phyloP scores from a whole-genome alignment of 2,888 invertebrate genomes.

The Pardosa pseudoannulata region DNA sequence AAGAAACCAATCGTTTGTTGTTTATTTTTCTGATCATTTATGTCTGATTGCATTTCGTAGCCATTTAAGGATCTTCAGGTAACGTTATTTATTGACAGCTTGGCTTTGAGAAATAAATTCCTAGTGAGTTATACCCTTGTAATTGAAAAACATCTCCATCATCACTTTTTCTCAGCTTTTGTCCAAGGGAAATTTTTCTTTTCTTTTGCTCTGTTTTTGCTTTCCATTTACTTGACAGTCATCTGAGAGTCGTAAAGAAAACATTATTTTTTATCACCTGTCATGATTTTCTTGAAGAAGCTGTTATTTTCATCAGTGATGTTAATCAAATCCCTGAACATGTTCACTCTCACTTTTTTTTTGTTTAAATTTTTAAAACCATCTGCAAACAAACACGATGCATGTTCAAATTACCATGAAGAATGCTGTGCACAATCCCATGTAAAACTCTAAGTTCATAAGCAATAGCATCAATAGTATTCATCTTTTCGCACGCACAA shows the following conservation, averaged over 20 bases:
- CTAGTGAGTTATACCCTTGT: not conserved
- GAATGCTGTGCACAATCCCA: conserved; percentile 8
- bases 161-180: conserved; percentile 12
- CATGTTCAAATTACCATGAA: not conserved
- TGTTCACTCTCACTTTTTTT: conserved; percentile 22
- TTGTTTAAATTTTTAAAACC: conserved; percentile 17
- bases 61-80: not conserved
- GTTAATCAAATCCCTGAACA: not conserved
- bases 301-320: conserved; percentile 7
- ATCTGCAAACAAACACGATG: not conserved
- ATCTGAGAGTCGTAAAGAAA: conserved; percentile 14
- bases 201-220: not conserved
- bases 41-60: not conserved
- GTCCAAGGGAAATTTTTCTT: conserved; percentile 16
- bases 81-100: not conserved
- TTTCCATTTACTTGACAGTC: conserved; percentile 20
- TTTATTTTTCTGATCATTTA: not conserved
- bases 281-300: conserved; percentile 24
- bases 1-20: conserved; percentile 2
- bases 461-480: conserved; percentile 13
- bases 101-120: conserved; percentile 6
- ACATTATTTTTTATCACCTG: not conserved
- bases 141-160: conserved; percentile 20
- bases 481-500: not conserved
- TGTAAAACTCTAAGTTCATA: conserved; percentile 23